Percentiles rank a stretch among this genome's conserved stretches.
These are phyloP conservation scores for Ophioninae sp. DNA, from an alignment of 2,888 invertebrate genomes.

Conservation along the genomic window DNA sequence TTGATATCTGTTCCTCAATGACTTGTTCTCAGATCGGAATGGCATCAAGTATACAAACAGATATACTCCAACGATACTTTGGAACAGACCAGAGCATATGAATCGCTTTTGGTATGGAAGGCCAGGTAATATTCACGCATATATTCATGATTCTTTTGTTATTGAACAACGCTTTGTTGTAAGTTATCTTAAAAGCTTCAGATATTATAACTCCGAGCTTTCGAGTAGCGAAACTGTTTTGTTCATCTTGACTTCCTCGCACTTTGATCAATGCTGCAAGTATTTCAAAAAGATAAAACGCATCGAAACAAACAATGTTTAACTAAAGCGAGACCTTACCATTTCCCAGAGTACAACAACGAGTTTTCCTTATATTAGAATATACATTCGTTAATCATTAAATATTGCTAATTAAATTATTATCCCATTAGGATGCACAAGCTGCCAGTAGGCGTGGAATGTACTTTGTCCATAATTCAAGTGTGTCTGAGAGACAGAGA, in stretches of 20 bases:
- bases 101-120: slow-evolving; percentile 77
- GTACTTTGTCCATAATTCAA: slow-evolving; percentile 76
- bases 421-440: slow-evolving; percentile 71
- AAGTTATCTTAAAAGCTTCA: background rate
- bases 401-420: background rate
- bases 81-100: slow-evolving; percentile 73
- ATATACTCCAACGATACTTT: slow-evolving; percentile 74
- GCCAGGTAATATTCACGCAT: slow-evolving; percentile 71
- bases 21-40: slow-evolving; percentile 72
- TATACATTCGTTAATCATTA: background rate
- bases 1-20: background rate
- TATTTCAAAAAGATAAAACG: background rate
- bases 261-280: background rate
- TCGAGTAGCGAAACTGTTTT: background rate
- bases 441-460: slow-evolving; percentile 77
- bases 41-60: slow-evolving; percentile 75
- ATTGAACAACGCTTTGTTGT: background rate
- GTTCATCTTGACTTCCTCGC: background rate
- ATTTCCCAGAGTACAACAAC: background rate
- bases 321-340: background rate
- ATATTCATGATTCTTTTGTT: background rate
- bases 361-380: too few species aligned
- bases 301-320: background rate
- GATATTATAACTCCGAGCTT: background rate
- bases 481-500: slow-evolving; percentile 76